Percentiles rank a stretch among this genome's conserved stretches.
Conservation (phyloP, 2,888 invertebrate genomes). For the Tribolium freemani region DNA sequence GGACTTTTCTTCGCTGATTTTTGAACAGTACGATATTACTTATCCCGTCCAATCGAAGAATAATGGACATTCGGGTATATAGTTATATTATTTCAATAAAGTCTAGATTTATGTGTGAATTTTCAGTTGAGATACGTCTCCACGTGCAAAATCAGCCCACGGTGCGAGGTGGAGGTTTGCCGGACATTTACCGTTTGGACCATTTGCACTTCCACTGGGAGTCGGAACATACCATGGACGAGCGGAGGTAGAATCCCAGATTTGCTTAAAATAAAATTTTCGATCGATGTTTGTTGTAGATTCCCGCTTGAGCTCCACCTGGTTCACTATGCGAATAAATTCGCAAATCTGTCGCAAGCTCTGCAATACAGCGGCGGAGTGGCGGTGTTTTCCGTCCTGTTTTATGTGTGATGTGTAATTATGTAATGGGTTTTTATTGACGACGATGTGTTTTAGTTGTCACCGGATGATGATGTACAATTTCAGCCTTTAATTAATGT, state of each 20-base stretch:
- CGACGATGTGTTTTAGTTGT: conserved; percentile 55
- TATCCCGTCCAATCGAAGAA: conserved; percentile 72
- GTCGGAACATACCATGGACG: conserved; percentile 84
- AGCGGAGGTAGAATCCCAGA: conserved; percentile 50
- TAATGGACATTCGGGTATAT: conserved; percentile 79
- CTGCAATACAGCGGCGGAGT: conserved; percentile 71
- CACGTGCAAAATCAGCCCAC: conserved; percentile 53
- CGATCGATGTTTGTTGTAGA: conserved; percentile 61
- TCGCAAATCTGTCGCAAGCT: conserved; percentile 70
- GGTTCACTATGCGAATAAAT: conserved; percentile 74
- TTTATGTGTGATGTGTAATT: conserved; percentile 68
- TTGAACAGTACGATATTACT: conserved; percentile 72
- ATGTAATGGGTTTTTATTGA: conserved; percentile 1
- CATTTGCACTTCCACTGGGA: conserved; percentile 90
- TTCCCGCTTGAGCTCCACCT: conserved; percentile 77
- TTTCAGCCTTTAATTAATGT: conserved; percentile 60
- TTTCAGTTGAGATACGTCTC: conserved; percentile 63
- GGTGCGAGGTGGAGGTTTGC: conserved; percentile 73
- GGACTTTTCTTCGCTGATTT: conserved; percentile 69
- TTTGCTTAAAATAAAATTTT: not conserved
- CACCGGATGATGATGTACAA: conserved; percentile 63
- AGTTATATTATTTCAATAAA: not conserved
- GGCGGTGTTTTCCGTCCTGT: conserved; percentile 76
- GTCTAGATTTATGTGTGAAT: conserved; percentile 10
- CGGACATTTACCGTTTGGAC: conserved; percentile 74